phyloP scores from a whole-genome alignment of 53 echinoderm and acorn worm species.

The Arbacia lixula region DNA sequence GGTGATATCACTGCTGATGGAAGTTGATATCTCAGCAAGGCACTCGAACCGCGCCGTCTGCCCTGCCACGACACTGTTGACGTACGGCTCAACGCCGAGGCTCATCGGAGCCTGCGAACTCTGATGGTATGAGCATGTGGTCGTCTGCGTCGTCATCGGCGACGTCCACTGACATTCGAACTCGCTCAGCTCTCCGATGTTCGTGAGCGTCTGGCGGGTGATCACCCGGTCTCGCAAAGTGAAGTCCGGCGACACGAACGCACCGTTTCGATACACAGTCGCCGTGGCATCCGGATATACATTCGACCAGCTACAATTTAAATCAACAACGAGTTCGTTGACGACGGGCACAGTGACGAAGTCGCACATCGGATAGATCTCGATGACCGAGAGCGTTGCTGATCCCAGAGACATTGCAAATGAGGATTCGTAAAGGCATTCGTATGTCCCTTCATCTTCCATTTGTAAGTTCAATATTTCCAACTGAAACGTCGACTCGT shows the following conservation, averaged over 20 bases:
- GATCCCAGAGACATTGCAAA: neutral
- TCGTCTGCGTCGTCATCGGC: neutral
- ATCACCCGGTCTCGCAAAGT: constrained; percentile 5
- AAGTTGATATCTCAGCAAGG: neutral
- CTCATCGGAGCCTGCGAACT: neutral
- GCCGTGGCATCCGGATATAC: neutral
- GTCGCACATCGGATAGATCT: neutral
- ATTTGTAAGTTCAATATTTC: constrained; percentile 13
- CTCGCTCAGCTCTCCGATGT: neutral
- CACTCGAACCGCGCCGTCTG: constrained; percentile 36
- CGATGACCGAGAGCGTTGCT: neutral
- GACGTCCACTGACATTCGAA: constrained; percentile 26
- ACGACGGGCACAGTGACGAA: constrained; percentile 6
- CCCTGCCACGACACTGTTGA: neutral
- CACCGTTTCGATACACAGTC: neutral
- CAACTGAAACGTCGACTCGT: constrained; percentile 3
- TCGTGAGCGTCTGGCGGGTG: constrained; percentile 6
- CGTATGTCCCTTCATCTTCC: neutral
- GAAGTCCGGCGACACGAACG: neutral
- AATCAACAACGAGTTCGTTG: neutral
- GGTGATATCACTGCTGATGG: neutral
- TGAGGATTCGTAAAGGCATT: neutral
- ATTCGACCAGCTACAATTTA: constrained; percentile 12
- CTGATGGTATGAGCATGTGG: neutral
- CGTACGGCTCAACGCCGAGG: constrained; percentile 31